A percentile compares a stretch with the other conserved stretches of the same genome.
Evolutionary conservation across 2,888 invertebrate species (phyloP).

Genomic region (Furcula furcula): DNA sequence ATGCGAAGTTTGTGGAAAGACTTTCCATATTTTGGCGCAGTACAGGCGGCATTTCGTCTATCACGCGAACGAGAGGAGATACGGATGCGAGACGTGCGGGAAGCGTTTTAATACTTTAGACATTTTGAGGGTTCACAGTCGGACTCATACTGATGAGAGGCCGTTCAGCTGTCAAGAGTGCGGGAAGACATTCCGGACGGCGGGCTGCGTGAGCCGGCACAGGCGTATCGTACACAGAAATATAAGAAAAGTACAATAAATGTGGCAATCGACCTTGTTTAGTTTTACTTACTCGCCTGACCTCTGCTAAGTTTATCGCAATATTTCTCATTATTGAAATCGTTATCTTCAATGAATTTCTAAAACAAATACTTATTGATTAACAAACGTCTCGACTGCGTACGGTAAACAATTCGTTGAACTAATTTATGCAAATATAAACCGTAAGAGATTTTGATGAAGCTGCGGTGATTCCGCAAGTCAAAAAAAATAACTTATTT

Average conservation of each 20-base stretch:
- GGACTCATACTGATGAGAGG: slow-evolving; percentile 73
- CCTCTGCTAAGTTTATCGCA: slow-evolving; percentile 16
- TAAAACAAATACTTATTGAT: neutral
- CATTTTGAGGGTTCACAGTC: slow-evolving; percentile 71
- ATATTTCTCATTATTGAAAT: slow-evolving; percentile 11
- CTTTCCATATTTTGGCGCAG: slow-evolving; percentile 74
- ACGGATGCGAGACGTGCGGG: slow-evolving; percentile 75
- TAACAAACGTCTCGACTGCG: too few species aligned
- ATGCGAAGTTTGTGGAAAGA: slow-evolving; percentile 78
- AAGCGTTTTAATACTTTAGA: slow-evolving; percentile 79
- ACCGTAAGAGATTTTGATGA: too few species aligned
- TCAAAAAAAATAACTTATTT: neutral
- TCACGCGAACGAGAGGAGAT: slow-evolving; percentile 78
- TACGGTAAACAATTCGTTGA: too few species aligned
- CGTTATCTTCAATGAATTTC: too few species aligned
- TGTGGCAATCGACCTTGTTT: slow-evolving; percentile 15
- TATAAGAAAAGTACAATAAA: slow-evolving; percentile 46
- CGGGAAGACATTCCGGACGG: slow-evolving; percentile 73
- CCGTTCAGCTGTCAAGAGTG: slow-evolving; percentile 72
- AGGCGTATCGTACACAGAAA: slow-evolving; percentile 67
- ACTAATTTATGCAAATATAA: neutral
- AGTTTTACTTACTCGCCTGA: slow-evolving; percentile 26
- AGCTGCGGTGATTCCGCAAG: neutral
- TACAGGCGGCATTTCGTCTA: slow-evolving; percentile 75
- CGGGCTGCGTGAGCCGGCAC: slow-evolving; percentile 74